Evolutionary conservation across 1,140 invertebrate genomes (phyloP), one percentile per base, ranked within the genome.

Genomic region (Bicyclus anynana): DNA sequence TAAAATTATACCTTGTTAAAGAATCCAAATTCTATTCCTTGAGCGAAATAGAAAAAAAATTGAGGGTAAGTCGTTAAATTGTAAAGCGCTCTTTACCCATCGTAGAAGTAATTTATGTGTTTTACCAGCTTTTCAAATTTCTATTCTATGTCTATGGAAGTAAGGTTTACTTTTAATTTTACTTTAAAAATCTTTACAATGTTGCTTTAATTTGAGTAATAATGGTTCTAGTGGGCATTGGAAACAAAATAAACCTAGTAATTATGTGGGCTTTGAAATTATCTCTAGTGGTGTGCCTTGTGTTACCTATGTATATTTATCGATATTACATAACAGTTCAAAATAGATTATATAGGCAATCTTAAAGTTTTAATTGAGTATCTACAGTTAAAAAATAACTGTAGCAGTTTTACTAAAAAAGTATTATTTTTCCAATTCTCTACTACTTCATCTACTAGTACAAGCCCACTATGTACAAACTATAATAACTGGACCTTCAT

Each of bases 251-350:
- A 52, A 61, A 47, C 49, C 55, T 65, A 57, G 56, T 59, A 59
- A 68, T 68, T 68, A 68, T 56, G 66, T 53, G 44, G 51, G 53
- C 42, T 61, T 61, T 53, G 58, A 56, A 52, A 53, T 60, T 54
- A 48, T 48, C n/a, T 18, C 9, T 65, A 61, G 66, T 48, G 62
- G 53, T 65, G 61, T 54, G 5, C 7, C 0, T 1, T 21, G 4
- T 26, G 35, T 48, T 23, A n/a, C n/a, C n/a, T n/a, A n/a, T n/a
- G n/a, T n/a, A n/a, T n/a, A 17, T 5, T 27, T 55, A 53, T 66
- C 52, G 64, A 62, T 49, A 55, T 35, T 18, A 33, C 3, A 12
- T 33, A 27, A 27, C 10, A 7, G 10, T 7, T 7, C 3, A 26
- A 26, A 26, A 4, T 26, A 26, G 7, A 26, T 26, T 26, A 26